Evolutionary conservation across 2,797 vertebrate genomes (phyloP).

Genomic region (Choloepus didactylus): DNA sequence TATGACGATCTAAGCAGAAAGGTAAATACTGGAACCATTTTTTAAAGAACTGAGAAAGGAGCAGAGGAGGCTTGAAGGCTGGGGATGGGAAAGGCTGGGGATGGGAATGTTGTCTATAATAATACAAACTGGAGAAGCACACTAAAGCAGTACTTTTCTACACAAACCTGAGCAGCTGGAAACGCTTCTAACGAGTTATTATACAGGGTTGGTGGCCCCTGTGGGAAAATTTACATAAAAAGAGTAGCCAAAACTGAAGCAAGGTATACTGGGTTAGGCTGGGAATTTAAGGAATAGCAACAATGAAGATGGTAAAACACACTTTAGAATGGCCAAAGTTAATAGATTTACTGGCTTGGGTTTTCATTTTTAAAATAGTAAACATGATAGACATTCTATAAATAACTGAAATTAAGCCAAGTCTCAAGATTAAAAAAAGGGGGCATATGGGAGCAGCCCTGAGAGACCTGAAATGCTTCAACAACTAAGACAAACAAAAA

Average conservation of each 20-base stretch:
- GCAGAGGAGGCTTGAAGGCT: neutral
- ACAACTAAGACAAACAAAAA: neutral
- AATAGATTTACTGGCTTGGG: neutral
- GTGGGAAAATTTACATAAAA: conserved; percentile 90
- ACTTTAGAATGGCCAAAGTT: neutral
- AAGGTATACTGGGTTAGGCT: neutral
- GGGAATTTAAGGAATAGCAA: conserved; percentile 52
- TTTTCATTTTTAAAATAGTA: conserved; percentile 34
- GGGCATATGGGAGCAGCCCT: neutral
- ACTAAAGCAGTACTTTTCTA: conserved; percentile 20
- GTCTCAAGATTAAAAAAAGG: neutral
- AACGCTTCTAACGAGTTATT: conserved; percentile 92
- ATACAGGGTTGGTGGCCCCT: conserved; percentile 88
- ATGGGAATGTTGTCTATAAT: neutral
- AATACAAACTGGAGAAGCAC: neutral
- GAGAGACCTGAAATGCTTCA: neutral
- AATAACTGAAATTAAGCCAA: conserved; percentile 54
- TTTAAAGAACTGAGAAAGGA: conserved; percentile 52
- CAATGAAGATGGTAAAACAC: neutral
- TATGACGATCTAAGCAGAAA: conserved; percentile 9
- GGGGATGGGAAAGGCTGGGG: neutral
- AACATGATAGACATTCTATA: conserved; percentile 35
- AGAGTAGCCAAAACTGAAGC: conserved; percentile 80
- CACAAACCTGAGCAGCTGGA: conserved; percentile 93
- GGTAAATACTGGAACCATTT: conserved; percentile 63